Conservation (phyloP, 2,888 invertebrate species). For the Tipula helvola region DNA sequence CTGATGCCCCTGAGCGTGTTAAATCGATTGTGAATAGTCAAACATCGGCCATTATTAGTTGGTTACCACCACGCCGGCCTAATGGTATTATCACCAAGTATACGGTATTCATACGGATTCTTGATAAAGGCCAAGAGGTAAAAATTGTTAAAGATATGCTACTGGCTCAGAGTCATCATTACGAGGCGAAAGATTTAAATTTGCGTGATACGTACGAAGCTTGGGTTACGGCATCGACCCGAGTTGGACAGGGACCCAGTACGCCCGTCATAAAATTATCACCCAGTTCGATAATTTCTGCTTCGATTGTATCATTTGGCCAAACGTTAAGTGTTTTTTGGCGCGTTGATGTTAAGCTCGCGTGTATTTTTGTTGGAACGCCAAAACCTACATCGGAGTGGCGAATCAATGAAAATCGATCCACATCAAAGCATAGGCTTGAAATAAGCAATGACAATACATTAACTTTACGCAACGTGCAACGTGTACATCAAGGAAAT, state of each 20-base stretch:
- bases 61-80: constrained; percentile 48
- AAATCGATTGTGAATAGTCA: constrained; percentile 47
- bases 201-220: constrained; percentile 44
- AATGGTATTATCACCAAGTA: constrained; percentile 51
- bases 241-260: constrained; percentile 46
- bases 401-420: constrained; percentile 28
- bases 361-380: constrained; percentile 42
- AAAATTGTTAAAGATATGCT: constrained; percentile 37
- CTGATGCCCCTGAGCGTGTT: constrained; percentile 46
- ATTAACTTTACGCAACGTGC: constrained; percentile 38
- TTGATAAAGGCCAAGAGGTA: constrained; percentile 41
- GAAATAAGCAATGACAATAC: constrained; percentile 39
- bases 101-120: constrained; percentile 44
- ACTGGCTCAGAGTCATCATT: constrained; percentile 38
- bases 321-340: constrained; percentile 40
- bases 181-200: constrained; percentile 41
- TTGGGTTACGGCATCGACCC: constrained; percentile 48
- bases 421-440: constrained; percentile 28
- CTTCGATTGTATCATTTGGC: constrained; percentile 45
- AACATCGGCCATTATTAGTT: constrained; percentile 46
- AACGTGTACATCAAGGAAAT: constrained; percentile 41
- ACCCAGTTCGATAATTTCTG: constrained; percentile 38
- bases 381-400: constrained; percentile 40
- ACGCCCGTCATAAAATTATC: constrained; percentile 42
- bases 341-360: constrained; percentile 40